A percentile compares a stretch with the other conserved stretches of the same genome.
Conservation (phyloP, 2,888 invertebrate genomes). For the Ceraclea dissimilis region DNA sequence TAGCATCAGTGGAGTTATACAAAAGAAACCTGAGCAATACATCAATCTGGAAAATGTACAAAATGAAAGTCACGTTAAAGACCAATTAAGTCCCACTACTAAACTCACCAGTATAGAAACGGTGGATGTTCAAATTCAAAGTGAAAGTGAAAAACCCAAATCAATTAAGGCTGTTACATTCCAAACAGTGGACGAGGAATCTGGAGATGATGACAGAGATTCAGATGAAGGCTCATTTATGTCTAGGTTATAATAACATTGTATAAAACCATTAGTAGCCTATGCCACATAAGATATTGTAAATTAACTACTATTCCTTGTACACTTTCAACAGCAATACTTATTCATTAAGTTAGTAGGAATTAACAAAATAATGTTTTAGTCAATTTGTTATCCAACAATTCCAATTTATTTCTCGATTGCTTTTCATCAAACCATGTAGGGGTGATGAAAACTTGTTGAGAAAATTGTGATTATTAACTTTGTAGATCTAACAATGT, state of each 20-base stretch:
- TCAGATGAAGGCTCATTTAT: background rate
- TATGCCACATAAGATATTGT: background rate
- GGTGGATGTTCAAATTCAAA: conserved; percentile 17
- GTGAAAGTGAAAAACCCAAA: conserved; percentile 17
- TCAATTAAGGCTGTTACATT: conserved; percentile 25
- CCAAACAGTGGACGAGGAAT: conserved; percentile 26
- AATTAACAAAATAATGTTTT: too few relatives aligned
- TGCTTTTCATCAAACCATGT: too few relatives aligned
- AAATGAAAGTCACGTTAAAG: conserved; percentile 3
- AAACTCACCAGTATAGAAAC: conserved; percentile 15
- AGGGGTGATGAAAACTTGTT: too few relatives aligned
- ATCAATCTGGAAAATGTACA: conserved; percentile 18
- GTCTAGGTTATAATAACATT: background rate
- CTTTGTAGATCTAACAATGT: too few relatives aligned
- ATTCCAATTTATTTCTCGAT: too few relatives aligned
- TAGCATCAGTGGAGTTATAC: conserved; percentile 15
- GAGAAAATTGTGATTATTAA: too few relatives aligned
- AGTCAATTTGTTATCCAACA: too few relatives aligned
- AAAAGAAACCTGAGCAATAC: conserved; percentile 16
- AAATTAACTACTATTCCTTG: too few relatives aligned
- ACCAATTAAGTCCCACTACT: conserved; percentile 17
- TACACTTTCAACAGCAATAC: too few relatives aligned
- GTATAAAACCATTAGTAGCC: background rate
- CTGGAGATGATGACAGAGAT: conserved; percentile 25
- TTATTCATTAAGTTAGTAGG: too few relatives aligned